A percentile compares a stretch with the other conserved stretches of the same genome.
These are phyloP conservation scores for Troglohyphantes excavatus DNA, from an alignment of 2,888 invertebrate genomes.

Conservation along the genomic window DNA sequence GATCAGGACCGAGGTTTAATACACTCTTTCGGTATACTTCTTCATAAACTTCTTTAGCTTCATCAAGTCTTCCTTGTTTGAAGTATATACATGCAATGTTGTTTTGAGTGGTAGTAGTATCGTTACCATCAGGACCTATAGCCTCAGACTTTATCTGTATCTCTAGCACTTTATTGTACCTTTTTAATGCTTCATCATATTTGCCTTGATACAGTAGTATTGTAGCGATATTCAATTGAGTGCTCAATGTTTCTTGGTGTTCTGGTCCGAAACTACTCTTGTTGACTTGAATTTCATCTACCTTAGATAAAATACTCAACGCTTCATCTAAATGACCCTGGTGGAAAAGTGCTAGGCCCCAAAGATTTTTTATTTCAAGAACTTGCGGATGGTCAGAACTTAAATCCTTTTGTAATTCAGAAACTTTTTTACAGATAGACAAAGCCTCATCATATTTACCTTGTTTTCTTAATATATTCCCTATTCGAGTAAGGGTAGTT, in stretches of 20 bases:
- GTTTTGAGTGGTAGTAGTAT: not conserved
- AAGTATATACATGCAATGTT: not conserved
- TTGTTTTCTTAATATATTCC: not conserved
- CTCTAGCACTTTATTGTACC: not conserved
- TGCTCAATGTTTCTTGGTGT: not conserved
- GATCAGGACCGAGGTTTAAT: not conserved
- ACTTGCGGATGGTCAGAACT: not conserved
- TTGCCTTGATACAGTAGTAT: not conserved
- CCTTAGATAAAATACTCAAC: not conserved
- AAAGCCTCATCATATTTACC: not conserved
- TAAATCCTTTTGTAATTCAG: not conserved
- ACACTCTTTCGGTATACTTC: not conserved
- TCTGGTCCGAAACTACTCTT: not conserved
- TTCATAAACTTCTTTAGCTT: not conserved
- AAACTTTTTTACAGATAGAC: not conserved
- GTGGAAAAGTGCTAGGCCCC: not conserved
- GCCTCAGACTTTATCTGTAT: not conserved
- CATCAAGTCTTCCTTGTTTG: not conserved
- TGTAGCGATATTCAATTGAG: not conserved
- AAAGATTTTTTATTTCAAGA: not conserved
- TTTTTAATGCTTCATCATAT: not conserved
- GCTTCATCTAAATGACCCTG: not conserved
- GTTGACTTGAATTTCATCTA: not conserved
- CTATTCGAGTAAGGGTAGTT: not conserved
- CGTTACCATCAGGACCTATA: not conserved